These are phyloP conservation scores for Caerostris darwini DNA, from an alignment of 1,140 invertebrate species.

Conservation along the genomic window DNA sequence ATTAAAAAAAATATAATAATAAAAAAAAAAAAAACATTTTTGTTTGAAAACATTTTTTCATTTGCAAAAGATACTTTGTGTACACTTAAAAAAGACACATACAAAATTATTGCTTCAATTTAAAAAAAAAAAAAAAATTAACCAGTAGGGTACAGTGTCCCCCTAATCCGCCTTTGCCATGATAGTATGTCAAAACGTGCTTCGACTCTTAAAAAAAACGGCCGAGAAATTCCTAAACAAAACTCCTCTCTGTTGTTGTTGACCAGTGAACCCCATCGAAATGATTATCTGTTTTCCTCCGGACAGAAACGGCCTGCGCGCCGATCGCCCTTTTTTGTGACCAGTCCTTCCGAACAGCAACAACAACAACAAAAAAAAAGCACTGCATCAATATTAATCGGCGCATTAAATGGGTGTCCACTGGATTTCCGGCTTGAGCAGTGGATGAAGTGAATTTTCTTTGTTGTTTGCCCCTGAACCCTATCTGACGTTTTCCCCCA, in stretches of 20 bases:
- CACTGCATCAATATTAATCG: background rate
- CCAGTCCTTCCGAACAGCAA: background rate
- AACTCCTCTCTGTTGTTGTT: constrained; percentile 41
- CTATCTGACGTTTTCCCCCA: background rate
- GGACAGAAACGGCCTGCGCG: constrained; percentile 45
- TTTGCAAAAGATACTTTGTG: too few relatives aligned
- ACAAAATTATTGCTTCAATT: too few relatives aligned
- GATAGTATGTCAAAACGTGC: background rate
- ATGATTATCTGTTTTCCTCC: constrained; percentile 61
- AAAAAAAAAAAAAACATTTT: too few relatives aligned
- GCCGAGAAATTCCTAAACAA: background rate
- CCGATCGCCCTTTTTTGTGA: background rate
- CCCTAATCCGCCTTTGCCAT: too few relatives aligned
- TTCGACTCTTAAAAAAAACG: constrained; percentile 30
- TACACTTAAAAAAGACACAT: too few relatives aligned
- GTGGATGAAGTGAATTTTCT: background rate
- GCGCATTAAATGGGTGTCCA: background rate
- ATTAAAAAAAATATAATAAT: too few relatives aligned
- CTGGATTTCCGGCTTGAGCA: background rate
- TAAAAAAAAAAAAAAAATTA: too few relatives aligned
- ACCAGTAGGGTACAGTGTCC: too few relatives aligned
- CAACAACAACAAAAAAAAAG: too few relatives aligned
- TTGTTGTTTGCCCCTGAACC: background rate
- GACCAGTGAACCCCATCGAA: constrained; percentile 62
- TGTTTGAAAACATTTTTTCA: too few relatives aligned